These are phyloP conservation scores for Lycocerus yunnanus DNA, from an alignment of 2,888 invertebrate genomes.

Conservation along the genomic window DNA sequence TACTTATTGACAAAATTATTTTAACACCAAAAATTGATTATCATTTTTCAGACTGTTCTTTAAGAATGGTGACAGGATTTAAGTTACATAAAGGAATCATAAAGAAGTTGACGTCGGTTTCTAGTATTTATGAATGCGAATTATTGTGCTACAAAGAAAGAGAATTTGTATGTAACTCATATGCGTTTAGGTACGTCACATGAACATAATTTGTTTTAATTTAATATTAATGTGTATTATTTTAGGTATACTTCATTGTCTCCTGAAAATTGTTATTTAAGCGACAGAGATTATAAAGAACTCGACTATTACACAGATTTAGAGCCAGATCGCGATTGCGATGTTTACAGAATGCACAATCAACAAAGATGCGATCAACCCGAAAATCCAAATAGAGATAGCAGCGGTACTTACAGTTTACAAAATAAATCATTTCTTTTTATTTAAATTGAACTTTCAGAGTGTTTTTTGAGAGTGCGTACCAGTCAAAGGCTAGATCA, in stretches of 20 bases:
- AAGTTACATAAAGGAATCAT: constrained; percentile 71
- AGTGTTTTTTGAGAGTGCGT: constrained; percentile 83
- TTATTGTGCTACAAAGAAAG: constrained; percentile 72
- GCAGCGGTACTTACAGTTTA: constrained; percentile 48
- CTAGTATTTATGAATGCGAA: constrained; percentile 77
- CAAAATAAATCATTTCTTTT: neutral
- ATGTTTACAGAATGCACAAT: constrained; percentile 77
- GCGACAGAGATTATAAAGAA: constrained; percentile 70
- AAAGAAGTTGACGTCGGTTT: constrained; percentile 66
- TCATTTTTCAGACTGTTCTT: constrained; percentile 68
- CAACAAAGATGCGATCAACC: constrained; percentile 56
- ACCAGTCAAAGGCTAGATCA: constrained; percentile 72
- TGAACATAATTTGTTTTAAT: neutral
- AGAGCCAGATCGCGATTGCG: constrained; percentile 74
- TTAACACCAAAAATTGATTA: neutral
- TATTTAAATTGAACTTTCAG: constrained; percentile 54
- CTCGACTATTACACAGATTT: constrained; percentile 75
- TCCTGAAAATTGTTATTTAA: constrained; percentile 78
- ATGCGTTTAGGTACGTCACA: constrained; percentile 69
- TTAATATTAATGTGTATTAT: neutral
- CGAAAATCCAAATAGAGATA: constrained; percentile 54
- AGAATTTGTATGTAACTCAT: constrained; percentile 75
- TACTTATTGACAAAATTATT: constrained; percentile 37
- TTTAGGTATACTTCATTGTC: constrained; percentile 60
- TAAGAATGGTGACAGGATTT: constrained; percentile 76